A percentile compares a stretch with the other conserved stretches of the same genome.
Conservation (phyloP, 2,888 invertebrate species). For the Microctonus aethiopoides region DNA sequence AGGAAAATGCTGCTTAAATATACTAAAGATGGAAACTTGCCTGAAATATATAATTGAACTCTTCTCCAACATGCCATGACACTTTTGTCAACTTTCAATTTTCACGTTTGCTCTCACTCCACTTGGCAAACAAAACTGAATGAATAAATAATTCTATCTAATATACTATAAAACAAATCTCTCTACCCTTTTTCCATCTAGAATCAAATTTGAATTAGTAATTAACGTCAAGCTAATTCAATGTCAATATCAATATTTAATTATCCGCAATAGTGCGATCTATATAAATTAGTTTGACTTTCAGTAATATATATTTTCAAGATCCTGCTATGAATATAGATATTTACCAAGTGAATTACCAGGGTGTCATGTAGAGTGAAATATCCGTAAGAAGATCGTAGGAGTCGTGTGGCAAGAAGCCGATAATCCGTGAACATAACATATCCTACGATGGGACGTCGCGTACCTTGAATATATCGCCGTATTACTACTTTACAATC, state of each 20-base stretch:
- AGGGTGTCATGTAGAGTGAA: slow-evolving; percentile 28
- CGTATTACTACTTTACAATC: slow-evolving; percentile 39
- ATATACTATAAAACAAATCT: no score
- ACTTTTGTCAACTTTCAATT: neutral
- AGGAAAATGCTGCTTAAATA: neutral
- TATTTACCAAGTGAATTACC: slow-evolving; percentile 6
- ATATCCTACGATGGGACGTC: slow-evolving; percentile 44
- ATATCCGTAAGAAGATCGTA: slow-evolving; percentile 39
- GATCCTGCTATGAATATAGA: neutral
- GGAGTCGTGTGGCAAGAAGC: slow-evolving; percentile 43
- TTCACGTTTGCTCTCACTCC: neutral
- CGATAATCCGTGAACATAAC: slow-evolving; percentile 47
- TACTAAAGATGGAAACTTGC: neutral
- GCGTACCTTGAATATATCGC: slow-evolving; percentile 45
- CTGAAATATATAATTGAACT: neutral
- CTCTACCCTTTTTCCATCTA: no score
- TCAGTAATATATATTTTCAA: neutral
- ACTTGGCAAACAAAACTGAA: no score
- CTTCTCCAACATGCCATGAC: neutral
- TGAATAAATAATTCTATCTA: no score
- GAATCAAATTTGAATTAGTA: no score
- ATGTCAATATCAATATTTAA: neutral
- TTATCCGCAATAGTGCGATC: no score
- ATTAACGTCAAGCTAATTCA: no score
- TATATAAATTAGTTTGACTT: no score